Evolutionary conservation across 1,140 invertebrate genomes (phyloP).

Genomic region (Drosophila kanapiae): DNA sequence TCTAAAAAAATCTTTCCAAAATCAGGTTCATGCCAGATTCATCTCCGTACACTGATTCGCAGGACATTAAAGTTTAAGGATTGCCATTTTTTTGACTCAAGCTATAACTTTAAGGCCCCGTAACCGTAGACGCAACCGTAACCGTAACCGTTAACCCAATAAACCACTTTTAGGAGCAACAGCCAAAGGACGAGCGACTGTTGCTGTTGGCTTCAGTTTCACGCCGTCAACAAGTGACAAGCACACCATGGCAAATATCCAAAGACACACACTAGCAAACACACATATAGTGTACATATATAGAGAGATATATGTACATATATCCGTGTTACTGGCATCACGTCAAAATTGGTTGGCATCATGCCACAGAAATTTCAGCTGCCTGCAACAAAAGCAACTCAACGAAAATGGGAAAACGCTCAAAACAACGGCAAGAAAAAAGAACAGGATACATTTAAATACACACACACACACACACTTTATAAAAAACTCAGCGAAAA

Average conservation of each 20-base stretch:
- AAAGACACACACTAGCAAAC: slow-evolving; percentile 21
- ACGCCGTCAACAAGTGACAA: slow-evolving; percentile 79
- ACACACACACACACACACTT: slow-evolving; percentile 9
- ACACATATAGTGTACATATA: neutral
- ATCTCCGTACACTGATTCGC: slow-evolving; percentile 1
- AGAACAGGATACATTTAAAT: slow-evolving; percentile 15
- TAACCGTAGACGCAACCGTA: slow-evolving; percentile 33
- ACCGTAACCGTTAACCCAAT: slow-evolving; percentile 73
- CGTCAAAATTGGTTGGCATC: slow-evolving; percentile 70
- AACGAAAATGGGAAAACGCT: slow-evolving; percentile 43
- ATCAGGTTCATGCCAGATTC: slow-evolving; percentile 1
- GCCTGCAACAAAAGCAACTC: slow-evolving; percentile 52
- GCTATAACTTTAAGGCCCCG: slow-evolving; percentile 35
- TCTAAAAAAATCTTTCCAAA: slow-evolving; percentile 5
- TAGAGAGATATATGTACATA: neutral
- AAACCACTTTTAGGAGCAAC: slow-evolving; percentile 70
- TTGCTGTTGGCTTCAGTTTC: slow-evolving; percentile 73
- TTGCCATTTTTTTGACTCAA: neutral
- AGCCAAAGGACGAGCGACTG: slow-evolving; percentile 44
- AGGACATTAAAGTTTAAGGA: slow-evolving; percentile 21
- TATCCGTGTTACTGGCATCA: slow-evolving; percentile 45
- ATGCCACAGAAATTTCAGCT: slow-evolving; percentile 70
- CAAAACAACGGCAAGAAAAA: slow-evolving; percentile 24
- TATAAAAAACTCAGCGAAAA: neutral
- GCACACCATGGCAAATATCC: slow-evolving; percentile 49